These are phyloP conservation scores for Cecidostiba fungosa DNA, from an alignment of 2,888 invertebrate species.

Conservation along the genomic window DNA sequence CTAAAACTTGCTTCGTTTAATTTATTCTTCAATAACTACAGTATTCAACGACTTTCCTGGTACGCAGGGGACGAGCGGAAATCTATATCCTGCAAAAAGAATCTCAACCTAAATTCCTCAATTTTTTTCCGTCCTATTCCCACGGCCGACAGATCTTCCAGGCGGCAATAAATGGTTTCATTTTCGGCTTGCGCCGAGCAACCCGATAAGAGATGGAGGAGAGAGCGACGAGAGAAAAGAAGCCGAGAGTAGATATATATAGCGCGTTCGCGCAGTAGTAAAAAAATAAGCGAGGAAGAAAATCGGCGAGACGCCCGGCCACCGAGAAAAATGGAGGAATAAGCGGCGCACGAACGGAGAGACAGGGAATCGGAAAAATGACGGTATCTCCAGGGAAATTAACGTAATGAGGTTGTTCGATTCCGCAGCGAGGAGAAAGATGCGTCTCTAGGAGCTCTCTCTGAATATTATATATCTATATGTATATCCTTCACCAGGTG, in stretches of 20 bases:
- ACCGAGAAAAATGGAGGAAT: conserved; percentile 60
- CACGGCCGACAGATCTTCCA: conserved; percentile 49
- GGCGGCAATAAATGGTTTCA: conserved; percentile 78
- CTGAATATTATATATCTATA: conserved; percentile 39
- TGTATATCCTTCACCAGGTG: conserved; percentile 9
- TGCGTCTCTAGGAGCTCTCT: conserved; percentile 3
- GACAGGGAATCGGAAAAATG: conserved; percentile 75
- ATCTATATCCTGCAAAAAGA: background rate
- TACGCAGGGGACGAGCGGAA: no score
- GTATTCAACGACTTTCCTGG: no score
- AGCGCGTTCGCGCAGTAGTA: background rate
- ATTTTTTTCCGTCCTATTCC: background rate
- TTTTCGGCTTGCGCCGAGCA: conserved; percentile 71
- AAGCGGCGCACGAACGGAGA: conserved; percentile 67
- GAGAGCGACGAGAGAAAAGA: conserved; percentile 41
- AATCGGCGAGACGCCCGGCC: conserved; percentile 63
- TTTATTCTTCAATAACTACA: no score
- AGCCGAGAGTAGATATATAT: conserved; percentile 61
- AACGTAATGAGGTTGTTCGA: conserved; percentile 77
- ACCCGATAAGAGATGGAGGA: conserved; percentile 57
- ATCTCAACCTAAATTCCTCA: conserved; percentile 15
- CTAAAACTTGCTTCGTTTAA: background rate
- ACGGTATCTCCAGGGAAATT: conserved; percentile 77
- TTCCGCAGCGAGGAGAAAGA: conserved; percentile 63
- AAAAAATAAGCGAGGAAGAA: conserved; percentile 51